phyloP scores from a whole-genome alignment of 2,797 vertebrate genomes.

The Notoglanidium macrostoma region DNA sequence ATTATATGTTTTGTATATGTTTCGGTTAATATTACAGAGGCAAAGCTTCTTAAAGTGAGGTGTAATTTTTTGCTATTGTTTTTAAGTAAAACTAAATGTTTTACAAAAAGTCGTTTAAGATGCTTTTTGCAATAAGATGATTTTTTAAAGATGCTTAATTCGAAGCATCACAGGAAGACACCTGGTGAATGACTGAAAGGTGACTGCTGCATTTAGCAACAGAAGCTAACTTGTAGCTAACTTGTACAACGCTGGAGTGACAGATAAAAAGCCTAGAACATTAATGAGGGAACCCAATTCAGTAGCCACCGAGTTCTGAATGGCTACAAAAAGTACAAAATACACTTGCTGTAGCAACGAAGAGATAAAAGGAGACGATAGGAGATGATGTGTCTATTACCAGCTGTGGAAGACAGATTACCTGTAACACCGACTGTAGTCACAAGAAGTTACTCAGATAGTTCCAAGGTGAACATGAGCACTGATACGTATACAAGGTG shows the following conservation, averaged over 20 bases:
- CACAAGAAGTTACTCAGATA: background rate
- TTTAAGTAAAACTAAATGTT: constrained; percentile 12
- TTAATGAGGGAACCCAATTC: too few species aligned
- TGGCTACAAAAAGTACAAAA: background rate
- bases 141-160: background rate
- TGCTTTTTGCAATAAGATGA: background rate
- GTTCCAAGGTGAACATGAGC: background rate
- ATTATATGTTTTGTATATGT: constrained; percentile 26
- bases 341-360: background rate
- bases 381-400: background rate
- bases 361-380: background rate
- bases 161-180: too few species aligned
- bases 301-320: background rate
- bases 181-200: too few species aligned
- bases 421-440: background rate
- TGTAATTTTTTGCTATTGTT: constrained; percentile 41
- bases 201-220: too few species aligned
- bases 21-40: constrained; percentile 26
- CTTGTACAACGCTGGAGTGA: too few species aligned
- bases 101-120: background rate
- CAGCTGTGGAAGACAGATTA: background rate
- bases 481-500: background rate
- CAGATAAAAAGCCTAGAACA: too few species aligned
- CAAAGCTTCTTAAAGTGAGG: constrained; percentile 16
- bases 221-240: too few species aligned